Base-by-base conservation (phyloP, 2,113 vertebrate genomes). In the Eclectus roratus region DNA sequence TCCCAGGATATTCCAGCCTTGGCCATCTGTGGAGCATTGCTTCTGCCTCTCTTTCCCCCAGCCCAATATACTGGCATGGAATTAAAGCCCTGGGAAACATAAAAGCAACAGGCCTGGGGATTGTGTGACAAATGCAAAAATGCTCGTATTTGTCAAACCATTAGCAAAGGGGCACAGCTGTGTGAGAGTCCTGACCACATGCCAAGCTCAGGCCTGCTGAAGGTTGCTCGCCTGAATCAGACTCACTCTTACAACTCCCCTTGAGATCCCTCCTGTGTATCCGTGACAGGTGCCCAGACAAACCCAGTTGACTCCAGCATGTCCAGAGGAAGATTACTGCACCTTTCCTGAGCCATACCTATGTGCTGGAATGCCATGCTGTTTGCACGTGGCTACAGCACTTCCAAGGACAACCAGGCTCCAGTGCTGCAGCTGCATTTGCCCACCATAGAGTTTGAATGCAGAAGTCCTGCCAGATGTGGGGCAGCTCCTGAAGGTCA, bases 81-180 rank as follows among this genome's bases (percentile, higher is more conserved):
- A 96, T 92, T 93, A 96, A 96, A 97, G 96, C 69, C 61, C 77
- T 86, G 86, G 65, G 90, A 97, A 97, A 95, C 92, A 91, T 96
- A 88, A 97, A 97, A 97, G 92, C 37, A 1, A 92, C 92, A 86
- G 85, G 96, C 96, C 83, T 95, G 96, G 93, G 95, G 94, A 93
- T 95, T 96, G 86, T 92, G 96, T 95, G 96, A 95, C 93, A 97
- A 95, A 97, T 81, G 80, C 83, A 91, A 91, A 97, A 95, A 74
- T 43, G 93, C 61, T 93, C 86, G 28, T 94, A 96, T 93, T 96
- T 95, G 94, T 93, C 91, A 96, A 94, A 58, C 77, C 80, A 86
- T 96, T 97, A 95, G 92, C 80, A 93, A 90, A 92, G n/a, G 88
- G 88, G 77, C 92, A 92, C 94, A 95, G 94, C 91, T 96, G 94